These are phyloP conservation scores for Puma concolor DNA, from an alignment of 2,113 vertebrate genomes.

Conservation along the genomic window DNA sequence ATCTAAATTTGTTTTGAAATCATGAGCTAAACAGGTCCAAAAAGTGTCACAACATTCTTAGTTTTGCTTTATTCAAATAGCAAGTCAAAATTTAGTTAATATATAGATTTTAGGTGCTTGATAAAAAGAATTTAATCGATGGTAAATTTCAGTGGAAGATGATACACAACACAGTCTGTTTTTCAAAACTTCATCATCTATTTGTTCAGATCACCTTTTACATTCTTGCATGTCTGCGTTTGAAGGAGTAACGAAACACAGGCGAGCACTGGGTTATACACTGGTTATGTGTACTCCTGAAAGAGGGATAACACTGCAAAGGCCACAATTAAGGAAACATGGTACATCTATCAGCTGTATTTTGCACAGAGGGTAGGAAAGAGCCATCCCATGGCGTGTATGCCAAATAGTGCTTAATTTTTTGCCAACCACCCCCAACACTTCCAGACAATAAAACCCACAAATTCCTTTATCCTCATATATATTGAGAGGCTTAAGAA, in stretches of 20 bases:
- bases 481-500: not conserved
- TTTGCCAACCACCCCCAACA: not conserved
- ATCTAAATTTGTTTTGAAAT: constrained; percentile 26
- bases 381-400: not conserved
- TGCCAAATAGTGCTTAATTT: not conserved
- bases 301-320: not conserved
- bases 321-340: not conserved
- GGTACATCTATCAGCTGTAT: not conserved
- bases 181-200: not conserved
- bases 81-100: not conserved
- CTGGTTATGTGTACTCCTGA: not conserved
- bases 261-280: not conserved
- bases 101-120: not conserved
- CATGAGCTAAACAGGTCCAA: not conserved
- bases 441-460: not conserved
- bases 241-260: not conserved
- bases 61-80: constrained; percentile 6
- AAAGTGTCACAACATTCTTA: not conserved
- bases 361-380: not conserved
- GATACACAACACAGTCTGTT: not conserved
- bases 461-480: not conserved
- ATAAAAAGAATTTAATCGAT: not conserved
- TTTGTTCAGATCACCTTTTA: not conserved
- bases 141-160: not conserved
- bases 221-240: not conserved